Conservation (phyloP, 2,113 vertebrate genomes). For the Anser brachyrhynchus region DNA sequence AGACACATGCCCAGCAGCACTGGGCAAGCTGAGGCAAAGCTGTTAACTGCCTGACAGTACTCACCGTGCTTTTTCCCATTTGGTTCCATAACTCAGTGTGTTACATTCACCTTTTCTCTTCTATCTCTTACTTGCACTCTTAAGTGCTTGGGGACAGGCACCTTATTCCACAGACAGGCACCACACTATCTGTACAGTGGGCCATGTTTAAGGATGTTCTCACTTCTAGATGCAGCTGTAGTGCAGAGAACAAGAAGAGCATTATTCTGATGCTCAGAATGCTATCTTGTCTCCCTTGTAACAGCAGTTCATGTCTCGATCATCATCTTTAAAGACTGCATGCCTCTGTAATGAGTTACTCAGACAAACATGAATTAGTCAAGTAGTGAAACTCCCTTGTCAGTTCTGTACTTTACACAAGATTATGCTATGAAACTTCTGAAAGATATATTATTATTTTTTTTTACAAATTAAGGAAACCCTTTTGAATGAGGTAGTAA, state of each 20-base stretch:
- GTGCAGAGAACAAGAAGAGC: not conserved
- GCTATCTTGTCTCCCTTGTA: not conserved
- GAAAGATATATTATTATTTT: not conserved
- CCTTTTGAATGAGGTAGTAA: not conserved
- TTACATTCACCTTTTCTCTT: not conserved
- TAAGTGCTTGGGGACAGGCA: not conserved
- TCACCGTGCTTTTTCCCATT: not conserved
- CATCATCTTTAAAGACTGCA: not conserved
- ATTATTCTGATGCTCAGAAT: not conserved
- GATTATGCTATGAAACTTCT: not conserved
- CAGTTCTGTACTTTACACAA: not conserved
- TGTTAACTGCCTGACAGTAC: not conserved
- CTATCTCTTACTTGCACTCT: not conserved
- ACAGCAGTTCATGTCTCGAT: not conserved
- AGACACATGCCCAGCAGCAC: not conserved
- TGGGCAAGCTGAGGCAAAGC: not conserved
- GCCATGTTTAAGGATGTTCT: not conserved
- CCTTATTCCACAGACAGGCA: not conserved
- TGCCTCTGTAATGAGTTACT: not conserved
- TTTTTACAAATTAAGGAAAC: not conserved
- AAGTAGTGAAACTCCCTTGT: not conserved
- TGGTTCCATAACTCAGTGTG: not conserved
- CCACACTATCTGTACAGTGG: not conserved
- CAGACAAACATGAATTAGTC: not conserved
- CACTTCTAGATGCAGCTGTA: not conserved